Percentiles rank a stretch among this genome's conserved stretches.
Conservation (phyloP, 1,140 invertebrate species). For the Pissodes strobi region DNA sequence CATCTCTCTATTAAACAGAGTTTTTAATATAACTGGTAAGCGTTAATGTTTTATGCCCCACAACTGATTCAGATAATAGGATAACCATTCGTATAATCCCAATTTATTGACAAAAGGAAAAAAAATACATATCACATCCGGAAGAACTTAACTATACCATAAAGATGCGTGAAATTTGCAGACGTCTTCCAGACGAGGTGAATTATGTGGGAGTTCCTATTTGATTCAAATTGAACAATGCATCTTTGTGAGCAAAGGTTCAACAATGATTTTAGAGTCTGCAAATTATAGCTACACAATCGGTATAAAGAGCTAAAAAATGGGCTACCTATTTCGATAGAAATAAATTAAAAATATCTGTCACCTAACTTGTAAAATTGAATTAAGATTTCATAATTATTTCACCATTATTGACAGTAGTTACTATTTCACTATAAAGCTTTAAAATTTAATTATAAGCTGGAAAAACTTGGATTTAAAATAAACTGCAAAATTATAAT, state of each 20-base stretch:
- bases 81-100: neutral
- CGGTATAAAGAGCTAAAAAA: too few relatives aligned
- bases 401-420: too few relatives aligned
- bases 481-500: too few relatives aligned
- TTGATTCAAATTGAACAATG: slow-evolving; percentile 1
- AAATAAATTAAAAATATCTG: too few relatives aligned
- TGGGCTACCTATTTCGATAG: too few relatives aligned
- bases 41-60: neutral
- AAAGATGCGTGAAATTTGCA: slow-evolving; percentile 10
- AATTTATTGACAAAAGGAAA: slow-evolving; percentile 10
- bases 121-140: slow-evolving; percentile 10
- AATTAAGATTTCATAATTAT: too few relatives aligned
- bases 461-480: too few relatives aligned
- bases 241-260: neutral
- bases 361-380: too few relatives aligned
- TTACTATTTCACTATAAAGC: too few relatives aligned
- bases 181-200: slow-evolving; percentile 1
- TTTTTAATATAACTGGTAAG: neutral
- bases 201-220: slow-evolving; percentile 22
- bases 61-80: neutral
- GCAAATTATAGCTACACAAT: too few relatives aligned
- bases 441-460: too few relatives aligned
- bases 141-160: neutral
- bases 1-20: too few relatives aligned
- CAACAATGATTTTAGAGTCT: neutral